Percentiles rank a stretch among this genome's conserved stretches.
These are phyloP conservation scores for Euclidia mi DNA, from an alignment of 2,888 invertebrate genomes.

Conservation along the genomic window DNA sequence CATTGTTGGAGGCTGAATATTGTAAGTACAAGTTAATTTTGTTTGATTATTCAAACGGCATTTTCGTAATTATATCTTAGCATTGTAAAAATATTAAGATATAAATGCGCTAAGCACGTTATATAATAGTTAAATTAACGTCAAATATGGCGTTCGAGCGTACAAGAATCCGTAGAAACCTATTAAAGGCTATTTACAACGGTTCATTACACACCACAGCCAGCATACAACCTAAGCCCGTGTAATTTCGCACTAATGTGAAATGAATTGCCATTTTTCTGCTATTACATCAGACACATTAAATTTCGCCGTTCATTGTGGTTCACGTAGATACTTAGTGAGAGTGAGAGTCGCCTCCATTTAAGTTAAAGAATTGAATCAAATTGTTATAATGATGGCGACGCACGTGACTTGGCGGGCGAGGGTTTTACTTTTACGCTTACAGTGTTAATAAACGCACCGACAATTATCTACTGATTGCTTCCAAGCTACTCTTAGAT, in stretches of 20 bases:
- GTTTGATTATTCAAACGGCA: no score
- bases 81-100: no score
- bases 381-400: slow-evolving; percentile 46
- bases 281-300: slow-evolving; percentile 46
- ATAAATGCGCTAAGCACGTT: no score
- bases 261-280: slow-evolving; percentile 49
- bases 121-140: no score
- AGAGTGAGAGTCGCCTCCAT: slow-evolving; percentile 45
- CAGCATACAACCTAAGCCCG: slow-evolving; percentile 23
- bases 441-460: slow-evolving; percentile 1
- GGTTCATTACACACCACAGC: slow-evolving; percentile 19
- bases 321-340: slow-evolving; percentile 38
- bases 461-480: slow-evolving; percentile 7
- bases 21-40: not conserved
- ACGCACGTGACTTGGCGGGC: slow-evolving; percentile 45
- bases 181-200: slow-evolving; percentile 1
- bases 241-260: slow-evolving; percentile 37
- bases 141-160: no score
- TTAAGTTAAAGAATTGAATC: slow-evolving; percentile 43
- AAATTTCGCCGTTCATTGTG: slow-evolving; percentile 55
- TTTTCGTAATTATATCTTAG: no score
- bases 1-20: not conserved
- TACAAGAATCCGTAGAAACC: not conserved
- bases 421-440: slow-evolving; percentile 14
- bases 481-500: no score